These are phyloP conservation scores for Tenthredo notha DNA, from an alignment of 2,888 invertebrate species.

Conservation along the genomic window DNA sequence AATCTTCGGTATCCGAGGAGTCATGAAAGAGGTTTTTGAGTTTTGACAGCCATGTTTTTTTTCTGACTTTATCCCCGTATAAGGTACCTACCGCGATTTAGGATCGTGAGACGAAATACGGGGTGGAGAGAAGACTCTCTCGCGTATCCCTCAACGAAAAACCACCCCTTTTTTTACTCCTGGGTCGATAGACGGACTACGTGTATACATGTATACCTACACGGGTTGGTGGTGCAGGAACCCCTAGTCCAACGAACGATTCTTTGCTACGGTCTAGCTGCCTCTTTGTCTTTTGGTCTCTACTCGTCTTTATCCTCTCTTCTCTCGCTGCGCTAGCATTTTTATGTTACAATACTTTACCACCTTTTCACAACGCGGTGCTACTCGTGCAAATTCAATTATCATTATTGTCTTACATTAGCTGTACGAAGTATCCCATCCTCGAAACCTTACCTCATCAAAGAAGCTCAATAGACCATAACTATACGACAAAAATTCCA, in stretches of 20 bases:
- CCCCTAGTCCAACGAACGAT: constrained; percentile 63
- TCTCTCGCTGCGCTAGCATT: constrained; percentile 39
- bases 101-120: constrained; percentile 42
- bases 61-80: background rate
- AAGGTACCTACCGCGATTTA: constrained; percentile 29
- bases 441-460: background rate
- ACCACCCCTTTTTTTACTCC: constrained; percentile 74
- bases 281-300: constrained; percentile 55
- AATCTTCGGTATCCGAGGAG: background rate
- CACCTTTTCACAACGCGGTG: constrained; percentile 1
- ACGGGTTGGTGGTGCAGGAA: constrained; percentile 27
- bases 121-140: constrained; percentile 58
- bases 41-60: constrained; percentile 7
- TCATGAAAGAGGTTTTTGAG: background rate
- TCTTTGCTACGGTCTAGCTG: constrained; percentile 55
- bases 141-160: constrained; percentile 67
- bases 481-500: background rate
- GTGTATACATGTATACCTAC: constrained; percentile 26
- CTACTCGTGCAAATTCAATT: constrained; percentile 11
- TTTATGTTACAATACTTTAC: constrained; percentile 5
- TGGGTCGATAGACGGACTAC: constrained; percentile 74
- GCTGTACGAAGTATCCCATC: background rate
- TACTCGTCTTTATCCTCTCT: constrained; percentile 56
- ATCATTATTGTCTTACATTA: background rate
- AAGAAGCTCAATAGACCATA: background rate